Evolutionary conservation across 2,113 vertebrate species (phyloP), one percentile per base, ranked within the genome.

Genomic region (Gavia stellata): DNA sequence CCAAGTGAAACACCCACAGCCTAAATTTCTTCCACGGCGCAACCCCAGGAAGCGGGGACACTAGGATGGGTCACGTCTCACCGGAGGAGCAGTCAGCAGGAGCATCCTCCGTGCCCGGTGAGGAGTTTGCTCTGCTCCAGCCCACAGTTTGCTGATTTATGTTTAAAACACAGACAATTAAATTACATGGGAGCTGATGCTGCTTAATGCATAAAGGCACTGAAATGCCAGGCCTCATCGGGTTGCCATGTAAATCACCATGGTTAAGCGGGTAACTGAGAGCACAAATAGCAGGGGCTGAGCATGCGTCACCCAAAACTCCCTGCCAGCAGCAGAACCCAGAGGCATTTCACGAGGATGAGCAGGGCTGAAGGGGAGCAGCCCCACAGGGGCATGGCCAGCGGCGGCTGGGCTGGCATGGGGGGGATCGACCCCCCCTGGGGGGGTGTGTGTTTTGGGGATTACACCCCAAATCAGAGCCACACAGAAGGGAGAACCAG

Each of bases 191-290:
- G 86, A 94, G 96, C 86, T 95, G 97, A 95, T 96, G 95, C 89
- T 11, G n/a, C 91, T 96, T 96, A 96, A 97, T 78, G 95, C 93
- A 88, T 82, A 94, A 88, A 97, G 91, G 95, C 94, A 78, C 91
- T 63, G 92, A 95, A 86, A 95, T 86, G 97, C 96, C 96, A 95
- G 95, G 89, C 97, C 91, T 96, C 81, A 92, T 97, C 84, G 31
- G 84, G 96, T 95, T 95, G 93, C 97, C 96, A 91, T 94, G 92
- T 96, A 97, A 97, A 97, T 97, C 97, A 97, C 94, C 78, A 73
- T 80, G 93, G 95, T 96, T 97, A 97, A 63, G 74, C 9, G 67
- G 81, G 91, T 47, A 92, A 42, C 66, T 1, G 73, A 62, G 91
- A 92, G 89, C 91, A 88, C 81, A 55, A 45, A 70, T 20, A 85